These are phyloP conservation scores for Hippopotamus amphibius DNA, from an alignment of 2,113 vertebrate genomes.

Conservation along the genomic window DNA sequence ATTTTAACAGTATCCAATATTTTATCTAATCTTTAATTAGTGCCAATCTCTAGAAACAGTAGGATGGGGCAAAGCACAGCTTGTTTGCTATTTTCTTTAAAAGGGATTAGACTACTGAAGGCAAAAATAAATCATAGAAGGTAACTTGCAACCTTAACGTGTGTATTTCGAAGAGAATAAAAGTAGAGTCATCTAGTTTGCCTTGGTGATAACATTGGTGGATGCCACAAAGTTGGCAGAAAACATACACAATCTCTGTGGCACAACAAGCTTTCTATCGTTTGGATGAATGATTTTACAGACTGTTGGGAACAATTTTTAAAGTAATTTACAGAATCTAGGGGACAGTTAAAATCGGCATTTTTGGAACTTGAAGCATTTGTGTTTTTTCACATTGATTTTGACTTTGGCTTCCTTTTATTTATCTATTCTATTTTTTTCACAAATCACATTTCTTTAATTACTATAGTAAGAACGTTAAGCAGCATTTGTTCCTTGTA, in stretches of 20 bases:
- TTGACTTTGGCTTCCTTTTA: constrained; percentile 7
- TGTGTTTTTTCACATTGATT: neutral
- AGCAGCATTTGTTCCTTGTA: neutral
- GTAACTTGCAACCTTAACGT: neutral
- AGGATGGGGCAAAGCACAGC: neutral
- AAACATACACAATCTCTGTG: neutral
- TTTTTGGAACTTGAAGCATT: neutral
- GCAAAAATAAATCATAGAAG: neutral
- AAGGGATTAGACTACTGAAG: neutral
- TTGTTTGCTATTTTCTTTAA: neutral
- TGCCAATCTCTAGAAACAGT: neutral
- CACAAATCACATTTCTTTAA: neutral
- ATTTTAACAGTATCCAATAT: neutral
- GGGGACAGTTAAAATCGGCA: neutral
- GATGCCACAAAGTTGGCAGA: neutral
- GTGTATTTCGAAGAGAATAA: neutral
- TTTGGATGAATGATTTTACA: neutral
- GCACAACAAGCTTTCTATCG: neutral
- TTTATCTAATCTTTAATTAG: neutral
- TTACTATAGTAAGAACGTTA: neutral
- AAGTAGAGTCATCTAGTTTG: constrained; percentile 2
- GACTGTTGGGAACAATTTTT: neutral
- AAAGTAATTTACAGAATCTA: neutral
- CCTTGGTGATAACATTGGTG: neutral
- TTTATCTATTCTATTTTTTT: neutral